These are phyloP conservation scores for Ictalurus punctatus DNA, from an alignment of 2,113 vertebrate genomes.

Conservation along the genomic window DNA sequence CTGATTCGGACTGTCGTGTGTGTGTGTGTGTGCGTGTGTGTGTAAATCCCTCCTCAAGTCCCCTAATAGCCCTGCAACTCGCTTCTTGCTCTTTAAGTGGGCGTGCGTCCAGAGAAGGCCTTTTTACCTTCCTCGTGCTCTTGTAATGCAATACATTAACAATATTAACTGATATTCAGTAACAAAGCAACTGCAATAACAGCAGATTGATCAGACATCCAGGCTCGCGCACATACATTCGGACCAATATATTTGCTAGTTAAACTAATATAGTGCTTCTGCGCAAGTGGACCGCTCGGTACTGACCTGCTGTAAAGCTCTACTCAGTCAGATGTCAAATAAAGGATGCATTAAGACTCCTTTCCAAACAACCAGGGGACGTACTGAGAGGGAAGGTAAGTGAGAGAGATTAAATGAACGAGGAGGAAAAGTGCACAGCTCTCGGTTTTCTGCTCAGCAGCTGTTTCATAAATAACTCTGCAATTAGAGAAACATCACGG, in stretches of 20 bases:
- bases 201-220: slow-evolving; percentile 30
- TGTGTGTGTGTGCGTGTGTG: slow-evolving; percentile 3
- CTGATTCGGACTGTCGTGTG: neutral
- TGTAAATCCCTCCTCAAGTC: slow-evolving; percentile 8
- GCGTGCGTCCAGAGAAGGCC: neutral
- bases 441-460: slow-evolving; percentile 65
- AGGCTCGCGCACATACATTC: neutral
- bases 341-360: slow-evolving; percentile 32
- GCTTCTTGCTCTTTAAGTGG: slow-evolving; percentile 24
- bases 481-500: slow-evolving; percentile 72
- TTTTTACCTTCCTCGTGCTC: neutral
- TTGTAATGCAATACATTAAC: slow-evolving; percentile 38
- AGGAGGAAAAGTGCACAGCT: slow-evolving; percentile 61
- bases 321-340: slow-evolving; percentile 22
- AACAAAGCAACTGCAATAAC: slow-evolving; percentile 38
- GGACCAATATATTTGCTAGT: slow-evolving; percentile 11
- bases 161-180: slow-evolving; percentile 34
- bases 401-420: slow-evolving; percentile 6
- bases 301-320: neutral
- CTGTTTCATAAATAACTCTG: slow-evolving; percentile 74
- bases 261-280: slow-evolving; percentile 27
- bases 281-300: neutral
- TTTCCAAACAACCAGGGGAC: slow-evolving; percentile 20
- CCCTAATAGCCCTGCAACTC: slow-evolving; percentile 15
- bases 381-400: neutral